Evolutionary conservation across 2,888 invertebrate genomes (phyloP).

Genomic region (Xanthostigma xanthostigma): DNA sequence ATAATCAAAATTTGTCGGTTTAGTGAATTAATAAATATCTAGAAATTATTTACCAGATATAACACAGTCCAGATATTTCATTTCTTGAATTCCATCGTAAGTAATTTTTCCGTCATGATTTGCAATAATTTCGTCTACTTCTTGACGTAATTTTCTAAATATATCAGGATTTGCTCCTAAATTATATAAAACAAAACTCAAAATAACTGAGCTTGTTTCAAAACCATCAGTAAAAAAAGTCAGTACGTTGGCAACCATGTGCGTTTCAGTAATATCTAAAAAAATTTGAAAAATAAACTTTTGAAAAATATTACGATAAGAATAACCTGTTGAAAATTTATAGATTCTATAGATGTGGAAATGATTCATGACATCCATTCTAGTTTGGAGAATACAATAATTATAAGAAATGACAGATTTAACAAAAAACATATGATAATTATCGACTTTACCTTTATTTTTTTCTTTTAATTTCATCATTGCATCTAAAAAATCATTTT

Average conservation of each 20-base stretch:
- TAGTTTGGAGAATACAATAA: no score
- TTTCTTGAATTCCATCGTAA: slow-evolving; percentile 24
- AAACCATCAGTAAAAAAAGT: slow-evolving; percentile 28
- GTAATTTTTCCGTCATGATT: slow-evolving; percentile 20
- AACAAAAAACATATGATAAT: no score
- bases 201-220: slow-evolving; percentile 25
- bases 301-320: no score
- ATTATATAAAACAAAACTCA: slow-evolving; percentile 22
- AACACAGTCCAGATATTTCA: slow-evolving; percentile 28
- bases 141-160: slow-evolving; percentile 23
- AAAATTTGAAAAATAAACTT: no score
- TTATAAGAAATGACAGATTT: no score
- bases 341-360: no score
- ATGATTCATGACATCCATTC: no score
- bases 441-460: neutral
- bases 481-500: slow-evolving; percentile 25
- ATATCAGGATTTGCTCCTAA: slow-evolving; percentile 23
- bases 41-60: slow-evolving; percentile 10
- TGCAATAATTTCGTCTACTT: slow-evolving; percentile 18
- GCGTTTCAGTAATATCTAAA: slow-evolving; percentile 10
- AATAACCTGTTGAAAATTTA: no score
- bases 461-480: slow-evolving; percentile 18
- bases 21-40: no score
- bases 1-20: no score
- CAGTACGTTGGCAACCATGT: slow-evolving; percentile 20